These are phyloP conservation scores for Micrastur ruficollis DNA, from an alignment of 2,797 vertebrate genomes.

Conservation along the genomic window DNA sequence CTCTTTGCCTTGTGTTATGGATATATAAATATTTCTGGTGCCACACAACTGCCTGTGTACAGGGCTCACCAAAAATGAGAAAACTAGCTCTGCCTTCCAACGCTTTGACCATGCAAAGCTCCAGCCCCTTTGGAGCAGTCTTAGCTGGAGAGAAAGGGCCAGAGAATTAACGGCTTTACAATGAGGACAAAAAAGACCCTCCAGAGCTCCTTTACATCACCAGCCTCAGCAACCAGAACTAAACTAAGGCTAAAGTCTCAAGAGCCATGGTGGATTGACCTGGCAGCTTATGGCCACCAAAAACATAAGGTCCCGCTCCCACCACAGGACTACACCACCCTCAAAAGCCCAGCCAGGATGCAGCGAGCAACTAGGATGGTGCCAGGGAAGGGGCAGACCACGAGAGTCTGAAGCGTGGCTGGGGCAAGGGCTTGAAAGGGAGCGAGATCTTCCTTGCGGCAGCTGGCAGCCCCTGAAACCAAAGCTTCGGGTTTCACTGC, in stretches of 20 bases:
- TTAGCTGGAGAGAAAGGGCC: not conserved
- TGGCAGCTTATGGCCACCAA: fast-evolving
- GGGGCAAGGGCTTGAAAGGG: not conserved
- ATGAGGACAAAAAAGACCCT: not conserved
- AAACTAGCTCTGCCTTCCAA: not conserved
- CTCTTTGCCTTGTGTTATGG: not conserved
- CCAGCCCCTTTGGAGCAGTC: not conserved
- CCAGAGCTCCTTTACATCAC: not conserved
- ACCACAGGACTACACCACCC: not conserved
- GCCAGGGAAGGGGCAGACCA: not conserved
- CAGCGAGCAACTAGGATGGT: not conserved
- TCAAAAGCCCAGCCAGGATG: not conserved
- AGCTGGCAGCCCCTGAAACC: not conserved
- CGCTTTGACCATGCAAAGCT: not conserved
- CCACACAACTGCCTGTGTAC: not conserved
- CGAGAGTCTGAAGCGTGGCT: not conserved
- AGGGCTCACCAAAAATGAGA: not conserved
- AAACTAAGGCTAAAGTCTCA: not conserved
- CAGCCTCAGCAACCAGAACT: not conserved
- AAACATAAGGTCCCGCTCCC: not conserved
- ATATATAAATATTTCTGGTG: not conserved
- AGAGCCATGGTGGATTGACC: not conserved
- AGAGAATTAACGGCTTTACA: not conserved
- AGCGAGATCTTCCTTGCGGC: not conserved
- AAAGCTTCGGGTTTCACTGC: not conserved